Base-by-base conservation (phyloP, 2,113 vertebrate genomes). In the Thamnaconus septentrionalis region DNA sequence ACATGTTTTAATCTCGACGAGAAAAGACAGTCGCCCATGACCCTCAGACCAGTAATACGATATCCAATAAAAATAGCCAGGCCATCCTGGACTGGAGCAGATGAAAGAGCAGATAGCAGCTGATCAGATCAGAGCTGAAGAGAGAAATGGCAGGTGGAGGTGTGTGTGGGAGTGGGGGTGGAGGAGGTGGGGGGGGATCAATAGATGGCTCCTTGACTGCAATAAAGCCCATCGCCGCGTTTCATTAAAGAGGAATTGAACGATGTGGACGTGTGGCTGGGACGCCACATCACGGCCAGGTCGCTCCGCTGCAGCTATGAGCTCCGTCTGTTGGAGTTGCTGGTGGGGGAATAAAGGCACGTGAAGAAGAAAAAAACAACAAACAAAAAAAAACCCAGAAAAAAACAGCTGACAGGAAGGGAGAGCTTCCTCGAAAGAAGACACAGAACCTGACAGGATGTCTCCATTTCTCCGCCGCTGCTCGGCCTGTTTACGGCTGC, bases 121-220 rank as follows among this genome's bases (percentile, higher is more conserved):
- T 42, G 75, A 78, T 73, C 40, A 75, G 76, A 82, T 79, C 66
- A 66, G 49, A 47, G 44, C 12, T 41, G 10, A 8, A n/a, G 3
- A 66, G 48, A 46, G 71, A 81, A 47, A 4, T 67, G 18, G 18
- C 18, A 31, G 18, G 18, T 31, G 18, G 18, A 31, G 18, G 18
- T 31, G 18, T 31, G 18, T 31, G 18, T 31, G 18, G 18, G 18
- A 31, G 18, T 31, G 18, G 18, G 18, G 83, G 88, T 51, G 41
- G 70, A n/a, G n/a, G n/a, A n/a, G n/a, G n/a, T n/a, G n/a, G 81
- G 43, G 3, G 64, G 44, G 7, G 83, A 89, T 91, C 80, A 67
- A 86, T 86, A 56, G 55, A 65, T 52, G 69, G 73, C 51, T 75
- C 57, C 71, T 81, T 66, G 60, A 76, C 62, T 81, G 73, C 86